Evolutionary conservation across 2,797 vertebrate genomes (phyloP).

Genomic region (Hyperoplus immaculatus): DNA sequence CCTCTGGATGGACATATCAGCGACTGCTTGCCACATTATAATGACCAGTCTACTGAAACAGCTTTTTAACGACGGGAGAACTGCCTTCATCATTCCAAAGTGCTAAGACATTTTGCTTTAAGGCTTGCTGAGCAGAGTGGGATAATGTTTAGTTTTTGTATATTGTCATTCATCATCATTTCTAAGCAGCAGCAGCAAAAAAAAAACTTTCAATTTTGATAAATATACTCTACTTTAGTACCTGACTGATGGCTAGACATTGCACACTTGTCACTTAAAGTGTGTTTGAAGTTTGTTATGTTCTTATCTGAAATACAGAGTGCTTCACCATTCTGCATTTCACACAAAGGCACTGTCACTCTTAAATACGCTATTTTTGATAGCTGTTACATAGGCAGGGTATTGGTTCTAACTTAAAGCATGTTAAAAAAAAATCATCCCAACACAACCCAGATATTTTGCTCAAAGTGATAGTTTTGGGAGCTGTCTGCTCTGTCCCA

Average conservation of each 20-base stretch:
- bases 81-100: conserved; percentile 56
- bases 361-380: conserved; percentile 26
- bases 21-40: conserved; percentile 73
- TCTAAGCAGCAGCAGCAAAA: not conserved
- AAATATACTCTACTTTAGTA: conserved; percentile 9
- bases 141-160: conserved; percentile 28
- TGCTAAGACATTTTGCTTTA: conserved; percentile 51
- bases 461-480: conserved; percentile 68
- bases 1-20: conserved; percentile 70
- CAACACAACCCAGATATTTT: conserved; percentile 47
- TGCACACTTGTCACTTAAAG: not conserved
- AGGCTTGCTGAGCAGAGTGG: conserved; percentile 35
- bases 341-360: conserved; percentile 16
- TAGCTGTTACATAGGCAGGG: conserved; percentile 25
- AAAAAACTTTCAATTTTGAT: conserved; percentile 5
- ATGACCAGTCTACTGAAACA: conserved; percentile 75
- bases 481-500: conserved; percentile 51
- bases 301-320: conserved; percentile 8
- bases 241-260: conserved; percentile 10
- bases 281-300: conserved; percentile 28
- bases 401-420: conserved; percentile 31
- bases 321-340: conserved; percentile 16
- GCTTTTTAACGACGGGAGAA: conserved; percentile 70
- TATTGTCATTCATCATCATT: conserved; percentile 38
- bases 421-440: conserved; percentile 7